Evolutionary conservation across 2,888 invertebrate species (phyloP).

Genomic region (Apamea sordens): DNA sequence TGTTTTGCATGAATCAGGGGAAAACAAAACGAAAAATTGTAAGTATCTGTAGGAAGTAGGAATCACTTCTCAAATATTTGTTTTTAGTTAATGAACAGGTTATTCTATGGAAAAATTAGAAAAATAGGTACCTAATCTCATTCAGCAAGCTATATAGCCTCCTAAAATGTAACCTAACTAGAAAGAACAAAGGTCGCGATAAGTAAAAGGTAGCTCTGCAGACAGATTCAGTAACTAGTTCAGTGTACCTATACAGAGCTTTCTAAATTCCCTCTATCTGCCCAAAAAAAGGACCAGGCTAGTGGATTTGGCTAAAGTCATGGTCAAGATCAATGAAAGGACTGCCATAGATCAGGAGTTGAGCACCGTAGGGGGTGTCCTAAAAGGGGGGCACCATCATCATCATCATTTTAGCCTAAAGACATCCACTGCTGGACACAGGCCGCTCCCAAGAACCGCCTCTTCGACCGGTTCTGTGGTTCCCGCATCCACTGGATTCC

Average conservation of each 20-base stretch:
- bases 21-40: slow-evolving; percentile 13
- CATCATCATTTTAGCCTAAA: too few species aligned
- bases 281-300: not conserved
- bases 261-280: not conserved
- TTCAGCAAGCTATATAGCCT: not conserved
- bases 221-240: not conserved
- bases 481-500: too few species aligned
- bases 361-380: not conserved
- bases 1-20: slow-evolving; percentile 61
- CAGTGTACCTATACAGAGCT: not conserved
- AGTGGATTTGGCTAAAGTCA: not conserved
- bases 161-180: not conserved
- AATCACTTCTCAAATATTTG: slow-evolving; percentile 13
- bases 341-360: not conserved
- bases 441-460: too few species aligned
- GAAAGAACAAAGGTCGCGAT: not conserved
- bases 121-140: not conserved
- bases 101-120: too few species aligned
- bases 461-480: too few species aligned
- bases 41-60: too few species aligned
- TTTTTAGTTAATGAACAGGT: not conserved
- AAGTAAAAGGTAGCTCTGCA: not conserved
- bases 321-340: not conserved
- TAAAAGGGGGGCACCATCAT: not conserved
- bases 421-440: too few species aligned